Percentiles rank a stretch among this genome's conserved stretches.
These are phyloP conservation scores for Symphodus melops DNA, from an alignment of 2,113 vertebrate genomes.

Conservation along the genomic window DNA sequence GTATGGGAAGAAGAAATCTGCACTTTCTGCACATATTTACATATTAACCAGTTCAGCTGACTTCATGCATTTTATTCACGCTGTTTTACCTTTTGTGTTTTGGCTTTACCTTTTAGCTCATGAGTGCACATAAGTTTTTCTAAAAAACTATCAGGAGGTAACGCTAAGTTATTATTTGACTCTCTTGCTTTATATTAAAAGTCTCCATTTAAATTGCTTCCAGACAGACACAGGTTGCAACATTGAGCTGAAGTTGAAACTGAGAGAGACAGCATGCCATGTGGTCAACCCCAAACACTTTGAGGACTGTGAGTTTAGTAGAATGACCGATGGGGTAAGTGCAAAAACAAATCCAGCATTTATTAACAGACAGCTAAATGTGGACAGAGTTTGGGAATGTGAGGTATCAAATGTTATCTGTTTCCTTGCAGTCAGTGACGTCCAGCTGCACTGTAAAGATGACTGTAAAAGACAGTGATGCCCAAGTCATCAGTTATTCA, in stretches of 20 bases:
- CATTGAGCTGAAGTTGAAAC: constrained; percentile 47
- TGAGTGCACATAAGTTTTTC: too few species aligned
- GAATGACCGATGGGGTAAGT: rapidly evolving
- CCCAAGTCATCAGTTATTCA: constrained; percentile 19
- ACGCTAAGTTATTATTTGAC: too few species aligned
- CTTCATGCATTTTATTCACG: too few species aligned
- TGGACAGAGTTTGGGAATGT: neutral
- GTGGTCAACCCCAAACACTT: constrained; percentile 58
- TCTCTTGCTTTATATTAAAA: neutral
- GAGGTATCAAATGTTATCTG: neutral
- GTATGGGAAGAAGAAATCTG: constrained; percentile 8
- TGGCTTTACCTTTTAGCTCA: too few species aligned
- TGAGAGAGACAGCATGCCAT: constrained; percentile 68
- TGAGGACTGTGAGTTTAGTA: constrained; percentile 50
- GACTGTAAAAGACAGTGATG: neutral
- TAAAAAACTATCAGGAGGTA: too few species aligned
- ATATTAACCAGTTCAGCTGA: too few species aligned
- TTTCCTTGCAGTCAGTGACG: constrained; percentile 53
- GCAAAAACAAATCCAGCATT: neutral
- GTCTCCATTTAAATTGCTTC: neutral
- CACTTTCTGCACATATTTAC: too few species aligned
- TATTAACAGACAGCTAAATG: too few species aligned
- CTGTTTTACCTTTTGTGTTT: too few species aligned
- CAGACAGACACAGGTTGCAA: constrained; percentile 47
- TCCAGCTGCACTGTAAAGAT: constrained; percentile 65